These are phyloP conservation scores for Grammomys dolichurus DNA, from an alignment of 2,113 vertebrate genomes.

Conservation along the genomic window DNA sequence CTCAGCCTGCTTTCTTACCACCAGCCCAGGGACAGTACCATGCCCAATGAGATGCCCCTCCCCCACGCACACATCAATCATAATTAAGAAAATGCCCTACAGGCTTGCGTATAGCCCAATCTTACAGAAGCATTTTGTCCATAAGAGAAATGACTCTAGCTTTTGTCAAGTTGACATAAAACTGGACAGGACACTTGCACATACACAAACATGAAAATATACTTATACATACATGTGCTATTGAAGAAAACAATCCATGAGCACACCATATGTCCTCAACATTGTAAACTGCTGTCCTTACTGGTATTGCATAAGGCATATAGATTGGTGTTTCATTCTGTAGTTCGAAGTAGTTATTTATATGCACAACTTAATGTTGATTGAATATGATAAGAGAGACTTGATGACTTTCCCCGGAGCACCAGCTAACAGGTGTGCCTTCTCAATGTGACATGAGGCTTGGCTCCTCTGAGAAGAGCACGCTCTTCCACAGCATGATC, in stretches of 20 bases:
- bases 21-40: not conserved
- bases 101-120: not conserved
- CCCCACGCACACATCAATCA: not conserved
- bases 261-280: not conserved
- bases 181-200: not conserved
- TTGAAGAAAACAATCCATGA: not conserved
- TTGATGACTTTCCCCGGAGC: not conserved
- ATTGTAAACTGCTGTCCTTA: not conserved
- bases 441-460: not conserved
- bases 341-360: not conserved
- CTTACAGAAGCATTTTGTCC: not conserved
- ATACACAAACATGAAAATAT: not conserved
- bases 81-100: not conserved
- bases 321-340: slow-evolving; percentile 31
- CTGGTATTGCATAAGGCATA: not conserved
- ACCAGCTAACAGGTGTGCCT: not conserved
- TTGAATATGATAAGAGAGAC: not conserved
- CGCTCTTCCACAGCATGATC: accelerated
- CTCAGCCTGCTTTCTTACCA: not conserved
- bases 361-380: not conserved
- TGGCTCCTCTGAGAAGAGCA: not conserved
- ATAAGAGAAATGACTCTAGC: not conserved
- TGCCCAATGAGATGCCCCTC: not conserved
- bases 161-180: not conserved
- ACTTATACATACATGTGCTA: not conserved